phyloP scores from a whole-genome alignment of 2,797 vertebrate genomes.

The Ibycter americanus region DNA sequence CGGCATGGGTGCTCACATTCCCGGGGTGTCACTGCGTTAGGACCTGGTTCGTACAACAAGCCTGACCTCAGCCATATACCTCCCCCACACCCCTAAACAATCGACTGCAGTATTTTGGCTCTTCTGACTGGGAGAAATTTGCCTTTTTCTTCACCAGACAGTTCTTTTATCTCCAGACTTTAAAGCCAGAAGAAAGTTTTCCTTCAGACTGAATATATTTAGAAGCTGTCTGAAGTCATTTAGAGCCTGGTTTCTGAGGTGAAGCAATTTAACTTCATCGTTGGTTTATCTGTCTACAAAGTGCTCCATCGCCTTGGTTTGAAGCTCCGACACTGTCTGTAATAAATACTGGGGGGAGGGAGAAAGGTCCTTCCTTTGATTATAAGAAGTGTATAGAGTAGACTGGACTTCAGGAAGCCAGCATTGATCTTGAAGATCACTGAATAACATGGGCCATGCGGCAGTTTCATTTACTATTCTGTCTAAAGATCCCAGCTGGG shows the following conservation, averaged over 20 bases:
- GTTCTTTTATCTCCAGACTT: conserved; percentile 12
- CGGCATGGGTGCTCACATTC: neutral
- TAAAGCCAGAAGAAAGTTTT: conserved; percentile 36
- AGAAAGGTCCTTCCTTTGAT: conserved; percentile 32
- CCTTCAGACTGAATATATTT: conserved; percentile 11
- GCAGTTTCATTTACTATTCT: conserved; percentile 43
- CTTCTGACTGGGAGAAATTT: neutral
- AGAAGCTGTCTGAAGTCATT: conserved; percentile 43
- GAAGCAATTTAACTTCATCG: conserved; percentile 5
- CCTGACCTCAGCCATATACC: neutral
- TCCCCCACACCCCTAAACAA: neutral
- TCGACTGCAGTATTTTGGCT: neutral
- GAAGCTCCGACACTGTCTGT: conserved; percentile 2
- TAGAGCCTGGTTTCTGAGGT: conserved; percentile 33
- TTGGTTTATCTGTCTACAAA: conserved; percentile 13
- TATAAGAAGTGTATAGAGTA: neutral
- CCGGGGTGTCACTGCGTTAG: neutral
- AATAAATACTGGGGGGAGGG: conserved; percentile 34
- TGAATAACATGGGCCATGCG: neutral
- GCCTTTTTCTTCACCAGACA: neutral
- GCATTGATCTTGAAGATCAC: conserved; percentile 48
- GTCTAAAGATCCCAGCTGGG: conserved; percentile 12
- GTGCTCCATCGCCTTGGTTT: neutral
- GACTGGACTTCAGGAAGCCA: conserved; percentile 49
- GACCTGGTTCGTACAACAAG: neutral